Evolutionary conservation across 2,888 invertebrate species (phyloP).

Genomic region (Hetaerina titia): DNA sequence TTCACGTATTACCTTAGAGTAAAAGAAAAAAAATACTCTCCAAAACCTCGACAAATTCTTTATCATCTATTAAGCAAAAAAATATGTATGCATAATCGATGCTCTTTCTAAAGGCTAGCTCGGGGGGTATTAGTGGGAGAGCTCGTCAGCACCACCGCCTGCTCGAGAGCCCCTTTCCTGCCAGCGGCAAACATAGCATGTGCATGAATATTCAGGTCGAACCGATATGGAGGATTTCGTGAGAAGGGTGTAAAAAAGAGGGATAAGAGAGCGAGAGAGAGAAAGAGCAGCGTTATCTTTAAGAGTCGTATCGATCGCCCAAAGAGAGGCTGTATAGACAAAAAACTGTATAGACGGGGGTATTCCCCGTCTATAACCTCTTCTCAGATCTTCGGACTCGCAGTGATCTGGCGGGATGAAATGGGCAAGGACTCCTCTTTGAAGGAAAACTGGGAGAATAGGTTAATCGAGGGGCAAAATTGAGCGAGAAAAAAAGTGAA

Average conservation of each 20-base stretch:
- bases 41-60: not conserved
- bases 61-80: not conserved
- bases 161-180: not conserved
- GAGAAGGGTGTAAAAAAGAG: not conserved
- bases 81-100: not conserved
- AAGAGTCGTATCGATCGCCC: conserved; percentile 29
- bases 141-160: not conserved
- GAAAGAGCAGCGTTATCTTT: conserved; percentile 24
- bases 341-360: conserved; percentile 28
- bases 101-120: not conserved
- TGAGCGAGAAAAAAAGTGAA: not conserved
- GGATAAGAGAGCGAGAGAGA: not conserved
- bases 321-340: not conserved
- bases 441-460: not conserved
- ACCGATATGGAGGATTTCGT: not conserved
- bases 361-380: not conserved
- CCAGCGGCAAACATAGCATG: conserved; percentile 31
- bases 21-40: not conserved
- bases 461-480: not conserved
- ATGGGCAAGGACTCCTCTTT: not conserved
- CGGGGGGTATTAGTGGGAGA: not conserved
- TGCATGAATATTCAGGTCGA: conserved; percentile 64
- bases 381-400: not conserved
- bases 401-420: not conserved
- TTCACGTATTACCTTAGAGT: not conserved